A percentile compares a stretch with the other conserved stretches of the same genome.
These are phyloP conservation scores for Drosophila ezoana DNA, from an alignment of 2,888 invertebrate species.

Conservation along the genomic window DNA sequence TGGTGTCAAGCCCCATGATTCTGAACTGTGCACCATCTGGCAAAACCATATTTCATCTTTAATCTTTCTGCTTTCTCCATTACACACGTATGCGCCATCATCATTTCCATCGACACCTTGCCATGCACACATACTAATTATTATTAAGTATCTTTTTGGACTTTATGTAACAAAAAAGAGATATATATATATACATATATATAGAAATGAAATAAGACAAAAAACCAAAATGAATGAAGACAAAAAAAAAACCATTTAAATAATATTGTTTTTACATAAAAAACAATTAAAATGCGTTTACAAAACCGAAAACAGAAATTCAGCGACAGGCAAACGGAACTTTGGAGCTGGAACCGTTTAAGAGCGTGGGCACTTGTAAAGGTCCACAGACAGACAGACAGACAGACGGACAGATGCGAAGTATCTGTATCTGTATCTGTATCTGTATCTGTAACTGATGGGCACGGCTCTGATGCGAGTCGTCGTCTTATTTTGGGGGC, in stretches of 20 bases:
- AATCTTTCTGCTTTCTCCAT: slow-evolving; percentile 68
- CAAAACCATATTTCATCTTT: slow-evolving; percentile 41
- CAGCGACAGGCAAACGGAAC: slow-evolving; percentile 42
- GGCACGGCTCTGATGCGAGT: slow-evolving; percentile 39
- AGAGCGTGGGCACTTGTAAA: slow-evolving; percentile 48
- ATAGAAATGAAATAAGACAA: slow-evolving; percentile 12
- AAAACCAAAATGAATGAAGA: slow-evolving; percentile 23
- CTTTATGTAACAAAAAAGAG: slow-evolving; percentile 67
- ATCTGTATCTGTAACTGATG: slow-evolving; percentile 52
- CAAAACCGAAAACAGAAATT: slow-evolving; percentile 41
- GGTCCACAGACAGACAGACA: slow-evolving; percentile 42
- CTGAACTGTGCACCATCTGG: slow-evolving; percentile 44
- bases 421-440: slow-evolving; percentile 26
- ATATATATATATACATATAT: slow-evolving; percentile 1
- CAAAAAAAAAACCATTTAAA: slow-evolving; percentile 63
- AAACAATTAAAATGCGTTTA: slow-evolving; percentile 72
- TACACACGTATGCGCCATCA: slow-evolving; percentile 37
- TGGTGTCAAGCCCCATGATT: slow-evolving; percentile 53
- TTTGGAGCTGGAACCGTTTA: slow-evolving; percentile 35
- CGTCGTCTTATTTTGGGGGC: slow-evolving; percentile 8
- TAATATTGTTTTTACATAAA: slow-evolving; percentile 76
- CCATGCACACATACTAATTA: slow-evolving; percentile 71
- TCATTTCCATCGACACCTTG: slow-evolving; percentile 73
- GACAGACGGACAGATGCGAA: slow-evolving; percentile 6
- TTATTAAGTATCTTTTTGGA: slow-evolving; percentile 69